A percentile compares a stretch with the other conserved stretches of the same genome.
Conservation (phyloP, 92 coral and sea anemone genomes). For the Umimayanthus kanabou region DNA sequence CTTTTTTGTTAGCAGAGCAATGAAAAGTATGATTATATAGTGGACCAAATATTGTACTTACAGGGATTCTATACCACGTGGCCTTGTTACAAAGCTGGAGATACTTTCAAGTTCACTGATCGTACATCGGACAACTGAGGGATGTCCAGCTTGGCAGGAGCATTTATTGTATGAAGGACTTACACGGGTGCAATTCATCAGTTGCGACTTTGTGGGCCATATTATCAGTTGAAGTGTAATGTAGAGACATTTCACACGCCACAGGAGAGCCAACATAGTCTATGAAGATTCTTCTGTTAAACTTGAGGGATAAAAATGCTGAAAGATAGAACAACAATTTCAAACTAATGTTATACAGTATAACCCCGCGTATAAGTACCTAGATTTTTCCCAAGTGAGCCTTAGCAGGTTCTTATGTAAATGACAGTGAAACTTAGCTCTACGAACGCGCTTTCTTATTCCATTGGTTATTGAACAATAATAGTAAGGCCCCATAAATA, state of each 20-base stretch:
- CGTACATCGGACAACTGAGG: background rate
- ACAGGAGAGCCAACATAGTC: background rate
- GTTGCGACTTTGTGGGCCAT: background rate
- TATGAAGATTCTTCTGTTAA: too few species aligned
- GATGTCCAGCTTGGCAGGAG: background rate
- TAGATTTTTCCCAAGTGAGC: too few species aligned
- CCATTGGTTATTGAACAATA: too few species aligned
- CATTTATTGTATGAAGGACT: background rate
- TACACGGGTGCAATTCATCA: background rate
- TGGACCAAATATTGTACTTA: background rate
- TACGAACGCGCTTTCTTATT: too few species aligned
- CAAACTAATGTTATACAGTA: too few species aligned
- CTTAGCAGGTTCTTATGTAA: too few species aligned
- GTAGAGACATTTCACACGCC: background rate
- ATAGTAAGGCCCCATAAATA: too few species aligned
- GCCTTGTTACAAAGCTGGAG: background rate
- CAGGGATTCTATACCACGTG: background rate
- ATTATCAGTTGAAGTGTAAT: background rate
- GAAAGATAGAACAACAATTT: background rate
- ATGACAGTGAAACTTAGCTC: too few species aligned
- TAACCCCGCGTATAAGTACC: too few species aligned
- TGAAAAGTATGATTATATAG: too few species aligned
- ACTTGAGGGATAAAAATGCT: too few species aligned
- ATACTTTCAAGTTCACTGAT: background rate
- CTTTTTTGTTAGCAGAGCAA: too few species aligned